A percentile compares a stretch with the other conserved stretches of the same genome.
phyloP scores from a whole-genome alignment of 2,888 invertebrate species.

The Stictocephala bisonia region DNA sequence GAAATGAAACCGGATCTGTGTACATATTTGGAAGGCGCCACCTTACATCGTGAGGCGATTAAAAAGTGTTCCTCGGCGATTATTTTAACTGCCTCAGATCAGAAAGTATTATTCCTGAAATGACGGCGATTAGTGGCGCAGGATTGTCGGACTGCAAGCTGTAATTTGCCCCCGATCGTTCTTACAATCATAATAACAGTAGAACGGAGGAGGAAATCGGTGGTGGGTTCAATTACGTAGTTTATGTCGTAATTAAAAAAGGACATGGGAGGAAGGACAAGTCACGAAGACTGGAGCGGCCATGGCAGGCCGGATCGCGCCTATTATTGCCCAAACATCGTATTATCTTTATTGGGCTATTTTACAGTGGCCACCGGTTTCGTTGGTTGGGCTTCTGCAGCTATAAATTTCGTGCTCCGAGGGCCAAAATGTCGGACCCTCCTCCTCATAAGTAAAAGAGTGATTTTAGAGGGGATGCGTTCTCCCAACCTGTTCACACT shows the following conservation, averaged over 20 bases:
- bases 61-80: too few species aligned
- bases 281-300: neutral
- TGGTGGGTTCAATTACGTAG: constrained; percentile 9
- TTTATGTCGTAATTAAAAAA: constrained; percentile 40
- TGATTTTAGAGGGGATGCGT: too few species aligned
- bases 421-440: too few species aligned
- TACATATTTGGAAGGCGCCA: too few species aligned
- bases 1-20: too few species aligned
- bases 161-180: constrained; percentile 26
- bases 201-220: neutral
- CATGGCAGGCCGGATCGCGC: neutral
- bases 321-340: constrained; percentile 20
- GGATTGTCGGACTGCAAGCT: constrained; percentile 8
- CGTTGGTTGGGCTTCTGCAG: too few species aligned
- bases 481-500: too few species aligned
- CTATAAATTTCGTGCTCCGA: too few species aligned
- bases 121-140: constrained; percentile 21
- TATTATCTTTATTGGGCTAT: constrained; percentile 47
- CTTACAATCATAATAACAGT: constrained; percentile 33
- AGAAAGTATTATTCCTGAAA: constrained; percentile 36
- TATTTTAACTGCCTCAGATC: constrained; percentile 35
- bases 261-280: neutral
- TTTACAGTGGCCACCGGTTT: constrained; percentile 46
- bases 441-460: too few species aligned
- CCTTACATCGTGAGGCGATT: too few species aligned